These are phyloP conservation scores for Cylloceria caligata DNA, from an alignment of 2,888 invertebrate genomes.

Conservation along the genomic window DNA sequence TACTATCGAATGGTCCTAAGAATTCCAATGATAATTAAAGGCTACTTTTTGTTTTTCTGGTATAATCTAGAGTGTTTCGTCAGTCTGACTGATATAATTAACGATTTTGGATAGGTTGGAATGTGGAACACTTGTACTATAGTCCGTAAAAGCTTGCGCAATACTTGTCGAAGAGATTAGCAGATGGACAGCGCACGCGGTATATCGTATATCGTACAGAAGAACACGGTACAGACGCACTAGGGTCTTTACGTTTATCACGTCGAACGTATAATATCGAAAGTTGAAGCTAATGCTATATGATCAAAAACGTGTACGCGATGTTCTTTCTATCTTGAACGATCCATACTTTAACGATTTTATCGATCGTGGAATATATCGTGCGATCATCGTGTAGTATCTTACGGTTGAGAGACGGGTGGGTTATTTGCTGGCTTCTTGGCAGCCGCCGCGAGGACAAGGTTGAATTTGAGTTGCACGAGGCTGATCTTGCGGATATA, in stretches of 20 bases:
- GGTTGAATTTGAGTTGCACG: conserved; percentile 32
- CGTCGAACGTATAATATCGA: conserved; percentile 12
- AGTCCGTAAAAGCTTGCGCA: conserved; percentile 50
- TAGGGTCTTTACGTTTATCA: conserved; percentile 22
- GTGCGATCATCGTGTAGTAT: conserved; percentile 24
- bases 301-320: conserved; percentile 3
- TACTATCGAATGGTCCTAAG: neutral
- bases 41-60: conserved; percentile 15
- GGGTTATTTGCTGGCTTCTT: conserved; percentile 27
- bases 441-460: conserved; percentile 21
- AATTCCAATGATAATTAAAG: neutral
- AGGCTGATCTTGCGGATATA: conserved; percentile 9
- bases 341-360: conserved; percentile 20
- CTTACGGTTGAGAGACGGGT: neutral
- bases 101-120: conserved; percentile 57
- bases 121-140: conserved; percentile 54
- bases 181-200: conserved; percentile 40
- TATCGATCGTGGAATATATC: conserved; percentile 34
- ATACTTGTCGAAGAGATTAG: conserved; percentile 54
- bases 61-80: conserved; percentile 12
- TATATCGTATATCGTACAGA: conserved; percentile 18
- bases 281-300: conserved; percentile 23
- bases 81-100: conserved; percentile 44
- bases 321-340: no score
- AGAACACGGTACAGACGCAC: conserved; percentile 36